phyloP scores from a whole-genome alignment of 2,113 vertebrate species.

The Eulemur macaco region DNA sequence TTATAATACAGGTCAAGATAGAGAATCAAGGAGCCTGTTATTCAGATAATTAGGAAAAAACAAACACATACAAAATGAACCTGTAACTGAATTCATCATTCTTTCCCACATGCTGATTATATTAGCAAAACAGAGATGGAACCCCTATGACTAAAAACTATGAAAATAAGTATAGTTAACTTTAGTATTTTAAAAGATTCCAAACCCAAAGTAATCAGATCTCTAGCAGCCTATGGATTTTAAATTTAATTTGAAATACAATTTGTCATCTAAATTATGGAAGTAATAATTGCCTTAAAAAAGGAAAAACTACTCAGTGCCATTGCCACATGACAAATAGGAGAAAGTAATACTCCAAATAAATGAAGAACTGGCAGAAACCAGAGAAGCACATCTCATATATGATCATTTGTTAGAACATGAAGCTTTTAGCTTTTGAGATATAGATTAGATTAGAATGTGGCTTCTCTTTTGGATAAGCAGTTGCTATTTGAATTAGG shows the following conservation, averaged over 20 bases:
- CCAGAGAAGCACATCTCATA: background rate
- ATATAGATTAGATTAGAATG: slow-evolving; percentile 10
- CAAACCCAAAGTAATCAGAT: slow-evolving; percentile 32
- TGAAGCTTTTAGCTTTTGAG: slow-evolving; percentile 34
- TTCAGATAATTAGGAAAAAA: slow-evolving; percentile 22
- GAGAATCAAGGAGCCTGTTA: background rate
- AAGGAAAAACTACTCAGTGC: slow-evolving; percentile 23
- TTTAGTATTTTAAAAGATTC: slow-evolving; percentile 56
- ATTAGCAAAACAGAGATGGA: background rate
- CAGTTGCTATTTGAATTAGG: slow-evolving; percentile 16
- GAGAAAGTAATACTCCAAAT: slow-evolving; percentile 7
- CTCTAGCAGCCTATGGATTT: slow-evolving; percentile 17
- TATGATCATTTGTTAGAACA: slow-evolving; percentile 15
- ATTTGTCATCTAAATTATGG: slow-evolving; percentile 57
- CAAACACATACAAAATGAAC: background rate
- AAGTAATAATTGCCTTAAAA: slow-evolving; percentile 58
- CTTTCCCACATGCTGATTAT: background rate
- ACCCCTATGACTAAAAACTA: background rate
- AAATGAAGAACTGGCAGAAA: slow-evolving; percentile 38
- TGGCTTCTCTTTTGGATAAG: slow-evolving; percentile 50
- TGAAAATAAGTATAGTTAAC: slow-evolving; percentile 1
- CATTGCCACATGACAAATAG: slow-evolving; percentile 18
- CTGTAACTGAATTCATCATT: background rate
- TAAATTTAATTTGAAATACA: slow-evolving; percentile 67
- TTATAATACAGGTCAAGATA: background rate